Evolutionary conservation across 1,140 invertebrate species (phyloP), one percentile per base, ranked within the genome.

Genomic region (Calycopis cecrops): DNA sequence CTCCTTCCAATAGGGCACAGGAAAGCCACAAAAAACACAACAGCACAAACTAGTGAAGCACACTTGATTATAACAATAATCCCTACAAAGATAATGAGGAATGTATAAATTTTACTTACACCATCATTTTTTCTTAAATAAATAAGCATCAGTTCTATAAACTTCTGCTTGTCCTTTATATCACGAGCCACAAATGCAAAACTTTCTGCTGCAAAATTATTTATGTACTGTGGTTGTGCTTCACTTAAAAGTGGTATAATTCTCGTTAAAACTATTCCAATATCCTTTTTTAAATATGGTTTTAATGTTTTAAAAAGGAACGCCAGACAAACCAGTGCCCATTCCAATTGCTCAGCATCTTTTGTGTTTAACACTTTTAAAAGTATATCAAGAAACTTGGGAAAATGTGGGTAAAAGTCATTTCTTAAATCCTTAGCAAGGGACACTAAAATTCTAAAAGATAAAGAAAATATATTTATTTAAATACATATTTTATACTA

Each of bases 151-250:
- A 94, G 87, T 48, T 90, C 83, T 18, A 97, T 87, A 77, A 98
- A 94, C 14, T 90, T 90, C 8, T 92, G 89, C 65, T 93, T 94
- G 64, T 97, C 93, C 65, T 90, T 92, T 35, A 96, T 92, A 91
- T 98, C 97, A 60, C 96, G 88, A 7, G 96, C 94, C 1, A 98
- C 92, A 89, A 96, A 98, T 10, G 96, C 93, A 89, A 98, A 98
- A 88, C 95, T 95, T 86, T 98, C 96, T 1, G 95, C 94, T n/a
- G 96, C 96, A 91, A 98, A 98, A 76, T 93, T 93, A 62, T 93
- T 93, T n/a, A 98, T 92, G 73, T 97, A 96, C 51, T 91, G 89
- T 52, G 94, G 94, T 62, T 91, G 89, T 4, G 88, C 85, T 47
- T 93, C 91, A 60, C 91, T 92, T 6, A 98, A 73, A 0, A 98